Percentiles rank a stretch among this genome's conserved stretches.
phyloP scores from a whole-genome alignment of 2,797 vertebrate species.

The Oreochromis mossambicus region DNA sequence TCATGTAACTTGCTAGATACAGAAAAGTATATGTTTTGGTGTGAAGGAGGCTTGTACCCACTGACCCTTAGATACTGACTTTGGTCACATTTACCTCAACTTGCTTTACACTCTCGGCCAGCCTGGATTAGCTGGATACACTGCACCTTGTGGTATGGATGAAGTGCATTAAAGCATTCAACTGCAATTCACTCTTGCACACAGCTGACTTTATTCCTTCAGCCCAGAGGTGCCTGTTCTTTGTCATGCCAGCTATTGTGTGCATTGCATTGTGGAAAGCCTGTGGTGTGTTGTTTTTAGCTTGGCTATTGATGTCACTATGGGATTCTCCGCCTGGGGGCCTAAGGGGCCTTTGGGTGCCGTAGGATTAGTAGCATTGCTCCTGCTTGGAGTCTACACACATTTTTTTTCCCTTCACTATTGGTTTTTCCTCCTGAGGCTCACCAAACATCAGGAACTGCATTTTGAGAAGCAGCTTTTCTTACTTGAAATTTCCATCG shows the following conservation, averaged over 20 bases:
- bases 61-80: slow-evolving; percentile 40
- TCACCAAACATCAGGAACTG: slow-evolving; percentile 43
- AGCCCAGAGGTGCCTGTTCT: slow-evolving; percentile 41
- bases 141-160: slow-evolving; percentile 60
- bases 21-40: not conserved
- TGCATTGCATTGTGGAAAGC: slow-evolving; percentile 36
- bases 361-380: slow-evolving; percentile 64
- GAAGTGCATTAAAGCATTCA: slow-evolving; percentile 58
- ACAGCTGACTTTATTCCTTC: slow-evolving; percentile 47
- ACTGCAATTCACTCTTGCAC: slow-evolving; percentile 44
- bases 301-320: slow-evolving; percentile 58
- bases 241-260: slow-evolving; percentile 74
- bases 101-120: slow-evolving; percentile 38
- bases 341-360: slow-evolving; percentile 44
- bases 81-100: slow-evolving; percentile 39
- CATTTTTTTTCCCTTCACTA: slow-evolving; percentile 30
- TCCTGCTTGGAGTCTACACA: slow-evolving; percentile 42
- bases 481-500: slow-evolving; percentile 69
- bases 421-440: slow-evolving; percentile 7
- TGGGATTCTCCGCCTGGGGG: slow-evolving; percentile 45
- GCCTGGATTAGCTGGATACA: slow-evolving; percentile 66
- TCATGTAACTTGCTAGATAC: slow-evolving; percentile 5
- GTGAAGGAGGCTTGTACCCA: slow-evolving; percentile 4
- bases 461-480: slow-evolving; percentile 55
- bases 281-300: slow-evolving; percentile 70